These are phyloP conservation scores for Stenolophus ochropezus DNA, from an alignment of 2,888 invertebrate species.

Conservation along the genomic window DNA sequence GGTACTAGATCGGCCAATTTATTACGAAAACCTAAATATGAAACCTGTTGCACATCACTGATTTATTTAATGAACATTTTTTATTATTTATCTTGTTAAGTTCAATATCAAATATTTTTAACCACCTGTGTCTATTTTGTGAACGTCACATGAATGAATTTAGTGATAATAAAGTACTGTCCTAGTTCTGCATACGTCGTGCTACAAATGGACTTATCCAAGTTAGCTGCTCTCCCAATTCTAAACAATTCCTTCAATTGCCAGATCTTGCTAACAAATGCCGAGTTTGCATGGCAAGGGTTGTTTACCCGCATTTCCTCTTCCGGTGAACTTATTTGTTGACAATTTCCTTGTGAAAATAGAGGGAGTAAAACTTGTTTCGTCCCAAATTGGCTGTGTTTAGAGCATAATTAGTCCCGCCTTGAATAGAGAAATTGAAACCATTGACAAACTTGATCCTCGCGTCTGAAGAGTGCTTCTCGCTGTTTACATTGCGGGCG, in stretches of 20 bases:
- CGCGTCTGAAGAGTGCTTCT: background rate
- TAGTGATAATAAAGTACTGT: no score
- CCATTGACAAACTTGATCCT: slow-evolving; percentile 22
- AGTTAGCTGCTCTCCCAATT: background rate
- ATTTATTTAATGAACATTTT: no score
- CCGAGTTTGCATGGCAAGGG: background rate
- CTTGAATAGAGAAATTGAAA: slow-evolving; percentile 38
- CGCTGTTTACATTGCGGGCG: background rate
- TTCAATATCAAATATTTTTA: no score
- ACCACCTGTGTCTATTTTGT: no score
- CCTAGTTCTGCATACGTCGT: no score
- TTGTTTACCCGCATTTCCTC: background rate
- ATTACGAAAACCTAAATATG: no score
- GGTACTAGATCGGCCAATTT: no score
- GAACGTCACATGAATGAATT: no score
- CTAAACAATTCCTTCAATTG: background rate
- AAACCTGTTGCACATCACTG: no score
- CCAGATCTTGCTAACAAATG: background rate
- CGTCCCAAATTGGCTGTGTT: slow-evolving; percentile 8
- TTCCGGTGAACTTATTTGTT: background rate
- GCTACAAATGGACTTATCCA: no score
- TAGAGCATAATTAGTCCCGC: slow-evolving; percentile 5
- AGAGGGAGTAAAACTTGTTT: background rate
- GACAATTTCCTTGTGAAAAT: slow-evolving; percentile 18
- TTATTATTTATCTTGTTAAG: no score